Conservation (phyloP, 2,888 invertebrate species). For the Pinctada fucata region DNA sequence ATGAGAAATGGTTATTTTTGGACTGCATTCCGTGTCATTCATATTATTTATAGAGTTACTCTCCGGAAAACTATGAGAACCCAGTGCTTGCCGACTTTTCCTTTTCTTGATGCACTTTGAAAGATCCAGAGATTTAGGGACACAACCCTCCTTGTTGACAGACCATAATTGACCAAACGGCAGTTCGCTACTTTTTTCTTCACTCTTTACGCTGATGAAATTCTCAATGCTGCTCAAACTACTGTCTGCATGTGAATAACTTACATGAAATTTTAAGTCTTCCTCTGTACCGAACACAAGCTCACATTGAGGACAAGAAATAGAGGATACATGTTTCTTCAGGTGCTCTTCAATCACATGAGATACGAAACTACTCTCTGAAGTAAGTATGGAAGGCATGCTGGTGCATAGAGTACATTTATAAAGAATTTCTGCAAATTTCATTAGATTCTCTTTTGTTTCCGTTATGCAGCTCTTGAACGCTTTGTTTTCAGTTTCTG, state of each 20-base stretch:
- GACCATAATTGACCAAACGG: neutral
- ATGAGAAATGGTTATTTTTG: conserved; percentile 32
- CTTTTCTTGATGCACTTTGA: neutral
- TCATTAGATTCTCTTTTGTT: conserved; percentile 48
- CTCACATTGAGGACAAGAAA: conserved; percentile 54
- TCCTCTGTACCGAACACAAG: conserved; percentile 62
- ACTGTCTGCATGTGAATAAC: conserved; percentile 44
- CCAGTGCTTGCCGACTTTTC: neutral
- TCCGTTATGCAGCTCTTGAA: neutral
- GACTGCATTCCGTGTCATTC: conserved; percentile 24
- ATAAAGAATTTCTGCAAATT: conserved; percentile 68
- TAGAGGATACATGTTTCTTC: conserved; percentile 36
- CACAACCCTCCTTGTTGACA: neutral
- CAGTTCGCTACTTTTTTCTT: neutral
- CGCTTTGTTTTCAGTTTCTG: no score
- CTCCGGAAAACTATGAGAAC: neutral
- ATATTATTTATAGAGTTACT: neutral
- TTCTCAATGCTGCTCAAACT: conserved; percentile 16
- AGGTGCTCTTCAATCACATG: conserved; percentile 63
- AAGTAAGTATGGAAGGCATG: conserved; percentile 64
- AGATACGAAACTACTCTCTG: conserved; percentile 58
- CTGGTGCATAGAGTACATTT: conserved; percentile 67
- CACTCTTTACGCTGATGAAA: neutral
- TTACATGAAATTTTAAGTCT: conserved; percentile 55
- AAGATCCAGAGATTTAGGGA: neutral